Percentiles rank a stretch among this genome's conserved stretches.
These are phyloP conservation scores for Meriones unguiculatus DNA, from an alignment of 2,113 vertebrate species.

Conservation along the genomic window DNA sequence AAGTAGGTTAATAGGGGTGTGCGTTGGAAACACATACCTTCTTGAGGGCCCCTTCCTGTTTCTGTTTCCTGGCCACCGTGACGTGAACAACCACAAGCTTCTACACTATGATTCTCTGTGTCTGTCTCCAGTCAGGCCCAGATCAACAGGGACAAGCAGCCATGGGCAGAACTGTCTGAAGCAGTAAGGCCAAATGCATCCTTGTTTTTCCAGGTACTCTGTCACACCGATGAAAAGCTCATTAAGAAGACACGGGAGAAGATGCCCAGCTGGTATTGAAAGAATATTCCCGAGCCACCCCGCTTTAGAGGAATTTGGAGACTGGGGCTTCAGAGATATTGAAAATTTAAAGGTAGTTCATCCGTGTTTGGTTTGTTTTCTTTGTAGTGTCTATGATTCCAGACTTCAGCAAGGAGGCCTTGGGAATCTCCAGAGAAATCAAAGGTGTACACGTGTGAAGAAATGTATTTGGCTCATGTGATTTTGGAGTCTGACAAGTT, in stretches of 20 bases:
- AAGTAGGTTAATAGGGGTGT: background rate
- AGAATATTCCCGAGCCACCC: background rate
- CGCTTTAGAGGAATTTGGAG: background rate
- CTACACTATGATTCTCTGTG: no score
- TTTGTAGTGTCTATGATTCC: background rate
- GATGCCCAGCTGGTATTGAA: no score
- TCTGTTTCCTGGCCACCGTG: background rate
- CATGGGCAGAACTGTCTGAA: background rate
- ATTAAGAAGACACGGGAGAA: background rate
- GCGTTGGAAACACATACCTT: background rate
- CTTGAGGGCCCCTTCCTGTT: background rate
- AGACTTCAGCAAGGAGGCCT: background rate
- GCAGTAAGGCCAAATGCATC: background rate
- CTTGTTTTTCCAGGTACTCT: background rate
- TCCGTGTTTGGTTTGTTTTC: background rate
- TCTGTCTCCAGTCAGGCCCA: background rate
- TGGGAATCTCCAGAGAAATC: background rate
- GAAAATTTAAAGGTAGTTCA: background rate
- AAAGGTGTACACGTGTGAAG: background rate
- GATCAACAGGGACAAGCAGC: background rate
- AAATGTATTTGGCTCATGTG: background rate
- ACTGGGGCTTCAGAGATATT: background rate
- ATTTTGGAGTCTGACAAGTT: background rate
- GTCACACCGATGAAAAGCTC: background rate
- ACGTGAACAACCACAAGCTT: background rate